Conservation (phyloP, 2,888 invertebrate species). For the Zaprionus lineosus region DNA sequence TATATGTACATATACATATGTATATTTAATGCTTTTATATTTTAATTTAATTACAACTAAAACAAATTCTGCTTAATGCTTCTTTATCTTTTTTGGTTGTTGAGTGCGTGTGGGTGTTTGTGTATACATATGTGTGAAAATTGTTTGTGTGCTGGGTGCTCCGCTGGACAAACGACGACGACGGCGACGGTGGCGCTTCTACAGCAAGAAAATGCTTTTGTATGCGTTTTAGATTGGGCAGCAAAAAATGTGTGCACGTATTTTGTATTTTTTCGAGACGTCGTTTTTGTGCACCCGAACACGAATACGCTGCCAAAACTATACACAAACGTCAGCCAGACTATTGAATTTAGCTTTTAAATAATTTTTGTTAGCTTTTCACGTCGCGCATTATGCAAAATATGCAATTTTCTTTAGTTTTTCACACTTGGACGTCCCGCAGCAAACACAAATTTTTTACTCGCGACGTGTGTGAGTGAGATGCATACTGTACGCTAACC, state of each 20-base stretch:
- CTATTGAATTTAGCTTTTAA: slow-evolving; percentile 59
- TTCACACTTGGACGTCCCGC: slow-evolving; percentile 72
- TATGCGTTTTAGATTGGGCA: slow-evolving; percentile 74
- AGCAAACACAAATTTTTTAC: slow-evolving; percentile 73
- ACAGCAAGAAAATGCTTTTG: slow-evolving; percentile 75
- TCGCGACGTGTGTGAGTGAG: slow-evolving; percentile 73
- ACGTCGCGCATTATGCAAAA: slow-evolving; percentile 80
- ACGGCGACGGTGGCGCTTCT: slow-evolving; percentile 35
- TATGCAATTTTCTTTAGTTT: slow-evolving; percentile 73
- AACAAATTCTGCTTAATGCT: slow-evolving; percentile 65
- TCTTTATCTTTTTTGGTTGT: slow-evolving; percentile 48
- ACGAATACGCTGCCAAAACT: slow-evolving; percentile 61
- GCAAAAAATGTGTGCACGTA: slow-evolving; percentile 73
- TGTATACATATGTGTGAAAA: slow-evolving; percentile 53
- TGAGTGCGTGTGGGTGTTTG: slow-evolving; percentile 54
- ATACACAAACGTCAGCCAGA: slow-evolving; percentile 62
- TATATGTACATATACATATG: slow-evolving; percentile 31
- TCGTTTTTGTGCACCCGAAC: slow-evolving; percentile 61
- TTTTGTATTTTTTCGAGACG: slow-evolving; percentile 66
- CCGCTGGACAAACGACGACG: slow-evolving; percentile 63
- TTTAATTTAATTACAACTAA: slow-evolving; percentile 46
- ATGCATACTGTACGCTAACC: slow-evolving; percentile 61
- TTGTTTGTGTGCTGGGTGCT: slow-evolving; percentile 64
- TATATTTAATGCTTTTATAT: slow-evolving; percentile 58
- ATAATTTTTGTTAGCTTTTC: slow-evolving; percentile 77